phyloP scores from a whole-genome alignment of 2,113 vertebrate species.

The Gallinago jamesoni region DNA sequence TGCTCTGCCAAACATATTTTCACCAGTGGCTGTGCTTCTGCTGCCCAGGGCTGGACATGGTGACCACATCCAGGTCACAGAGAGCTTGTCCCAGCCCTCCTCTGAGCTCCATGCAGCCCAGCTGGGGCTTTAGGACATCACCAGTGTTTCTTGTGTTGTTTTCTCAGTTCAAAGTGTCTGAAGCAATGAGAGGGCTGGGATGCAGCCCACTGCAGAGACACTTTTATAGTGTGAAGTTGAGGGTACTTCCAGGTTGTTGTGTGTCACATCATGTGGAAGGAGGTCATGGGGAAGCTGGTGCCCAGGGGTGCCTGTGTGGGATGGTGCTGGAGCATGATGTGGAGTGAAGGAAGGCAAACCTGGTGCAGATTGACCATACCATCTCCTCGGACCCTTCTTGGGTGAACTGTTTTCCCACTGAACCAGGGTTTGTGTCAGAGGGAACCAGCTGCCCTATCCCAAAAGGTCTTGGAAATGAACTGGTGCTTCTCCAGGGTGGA shows the following conservation, averaged over 20 bases:
- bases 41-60: not conserved
- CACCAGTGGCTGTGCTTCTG: not conserved
- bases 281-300: not conserved
- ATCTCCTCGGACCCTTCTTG: not conserved
- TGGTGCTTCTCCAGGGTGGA: not conserved
- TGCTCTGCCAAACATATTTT: not conserved
- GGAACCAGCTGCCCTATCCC: not conserved
- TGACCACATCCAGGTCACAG: not conserved
- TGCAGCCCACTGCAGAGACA: not conserved
- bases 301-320: not conserved
- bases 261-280: fast-evolving
- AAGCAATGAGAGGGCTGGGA: not conserved
- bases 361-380: not conserved
- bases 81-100: not conserved
- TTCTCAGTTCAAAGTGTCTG: not conserved
- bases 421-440: not conserved
- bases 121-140: not conserved
- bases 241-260: not conserved
- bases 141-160: not conserved
- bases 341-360: not conserved
- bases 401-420: not conserved
- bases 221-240: not conserved
- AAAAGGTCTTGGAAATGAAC: not conserved
- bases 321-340: not conserved
- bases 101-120: not conserved